Percentiles rank a stretch among this genome's conserved stretches.
Conservation (phyloP, 1,140 invertebrate genomes). For the Eupristina koningsbergeri region DNA sequence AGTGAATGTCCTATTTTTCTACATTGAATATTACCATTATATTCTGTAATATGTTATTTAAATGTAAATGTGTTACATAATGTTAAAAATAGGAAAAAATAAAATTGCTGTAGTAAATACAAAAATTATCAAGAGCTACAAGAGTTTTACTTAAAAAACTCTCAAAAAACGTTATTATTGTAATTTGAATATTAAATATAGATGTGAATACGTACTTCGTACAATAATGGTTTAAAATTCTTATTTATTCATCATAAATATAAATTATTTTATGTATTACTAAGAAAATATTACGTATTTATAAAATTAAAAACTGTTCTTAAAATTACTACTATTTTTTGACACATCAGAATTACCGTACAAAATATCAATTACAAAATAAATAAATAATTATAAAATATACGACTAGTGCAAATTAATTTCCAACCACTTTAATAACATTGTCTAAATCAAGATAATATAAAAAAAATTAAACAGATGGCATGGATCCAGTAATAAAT, state of each 20-base stretch:
- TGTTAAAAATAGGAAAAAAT: conserved; percentile 29
- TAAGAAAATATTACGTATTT: conserved; percentile 61
- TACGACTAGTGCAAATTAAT: too few relatives aligned
- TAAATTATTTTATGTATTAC: conserved; percentile 65
- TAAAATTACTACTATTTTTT: too few relatives aligned
- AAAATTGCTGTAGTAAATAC: conserved; percentile 9
- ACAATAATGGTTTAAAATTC: conserved; percentile 59
- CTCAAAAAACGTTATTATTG: too few relatives aligned
- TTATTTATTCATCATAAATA: conserved; percentile 60
- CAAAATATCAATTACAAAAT: too few relatives aligned
- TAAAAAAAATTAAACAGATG: too few relatives aligned
- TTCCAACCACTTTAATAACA: too few relatives aligned
- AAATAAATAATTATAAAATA: too few relatives aligned
- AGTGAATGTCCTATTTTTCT: conserved; percentile 66
- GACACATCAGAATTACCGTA: too few relatives aligned
- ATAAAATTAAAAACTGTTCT: conserved; percentile 51
- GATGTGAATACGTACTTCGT: conserved; percentile 53
- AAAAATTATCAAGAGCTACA: conserved; percentile 11
- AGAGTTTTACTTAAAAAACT: conserved; percentile 36
- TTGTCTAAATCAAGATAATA: too few relatives aligned
- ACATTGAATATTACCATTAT: conserved; percentile 63
- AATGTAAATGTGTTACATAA: conserved; percentile 44
- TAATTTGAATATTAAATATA: conserved; percentile 45
- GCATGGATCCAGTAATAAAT: too few relatives aligned
- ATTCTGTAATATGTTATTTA: conserved; percentile 50